Conservation (phyloP, 1,140 invertebrate species). For the Brachionus sp. region DNA sequence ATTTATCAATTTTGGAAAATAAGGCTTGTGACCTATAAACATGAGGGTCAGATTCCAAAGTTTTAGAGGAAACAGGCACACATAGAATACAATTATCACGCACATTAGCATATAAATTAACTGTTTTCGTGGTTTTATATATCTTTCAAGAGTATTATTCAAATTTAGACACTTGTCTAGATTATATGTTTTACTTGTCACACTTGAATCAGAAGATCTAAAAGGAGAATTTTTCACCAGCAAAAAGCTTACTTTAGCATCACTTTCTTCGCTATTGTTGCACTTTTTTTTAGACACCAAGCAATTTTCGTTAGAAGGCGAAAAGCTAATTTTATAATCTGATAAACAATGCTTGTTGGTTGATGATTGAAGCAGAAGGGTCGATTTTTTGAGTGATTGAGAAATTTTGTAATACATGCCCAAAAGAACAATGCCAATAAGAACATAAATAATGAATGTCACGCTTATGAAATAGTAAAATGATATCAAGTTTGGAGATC, state of each 20-base stretch:
- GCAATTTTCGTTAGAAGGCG: not conserved
- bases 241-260: not conserved
- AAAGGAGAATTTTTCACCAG: not conserved
- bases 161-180: not conserved
- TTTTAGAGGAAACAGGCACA: slow-evolving; percentile 41
- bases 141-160: slow-evolving; percentile 1
- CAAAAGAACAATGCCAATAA: slow-evolving; percentile 33
- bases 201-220: not conserved
- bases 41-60: slow-evolving; percentile 26
- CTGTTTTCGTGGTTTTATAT: slow-evolving; percentile 27
- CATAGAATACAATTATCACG: slow-evolving; percentile 28
- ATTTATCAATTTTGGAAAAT: slow-evolving; percentile 31
- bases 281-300: not conserved
- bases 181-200: not conserved
- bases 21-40: slow-evolving; percentile 18
- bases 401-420: slow-evolving; percentile 15
- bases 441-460: slow-evolving; percentile 27
- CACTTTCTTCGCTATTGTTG: not conserved
- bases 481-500: not conserved
- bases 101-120: slow-evolving; percentile 42
- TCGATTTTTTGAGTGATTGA: not conserved
- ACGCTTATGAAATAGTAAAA: slow-evolving; percentile 18
- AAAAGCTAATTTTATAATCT: not conserved
- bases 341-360: not conserved
- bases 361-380: not conserved